phyloP scores from a whole-genome alignment of 1,140 invertebrate genomes.

The Ceratina calcarata region DNA sequence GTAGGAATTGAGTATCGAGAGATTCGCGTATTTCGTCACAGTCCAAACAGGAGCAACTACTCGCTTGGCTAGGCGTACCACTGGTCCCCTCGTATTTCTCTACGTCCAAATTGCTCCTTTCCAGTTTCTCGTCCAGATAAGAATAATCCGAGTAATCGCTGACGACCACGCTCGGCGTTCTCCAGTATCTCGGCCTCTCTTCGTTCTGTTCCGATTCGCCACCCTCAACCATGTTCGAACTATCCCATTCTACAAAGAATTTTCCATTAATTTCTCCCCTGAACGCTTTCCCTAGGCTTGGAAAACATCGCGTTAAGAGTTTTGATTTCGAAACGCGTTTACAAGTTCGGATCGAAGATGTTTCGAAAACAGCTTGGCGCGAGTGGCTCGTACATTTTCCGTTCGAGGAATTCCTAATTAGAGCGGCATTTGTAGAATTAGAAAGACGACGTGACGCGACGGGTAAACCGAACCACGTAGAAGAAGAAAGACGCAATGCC shows the following conservation, averaged over 20 bases:
- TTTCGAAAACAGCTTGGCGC: no score
- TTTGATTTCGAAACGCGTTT: neutral
- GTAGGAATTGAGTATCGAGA: conserved; percentile 57
- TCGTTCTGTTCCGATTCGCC: conserved; percentile 79
- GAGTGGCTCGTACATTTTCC: neutral
- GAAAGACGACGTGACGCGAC: neutral
- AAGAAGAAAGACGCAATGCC: neutral
- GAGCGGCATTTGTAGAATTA: neutral
- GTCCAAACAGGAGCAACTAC: conserved; percentile 76
- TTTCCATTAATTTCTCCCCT: neutral
- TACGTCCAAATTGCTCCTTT: conserved; percentile 71
- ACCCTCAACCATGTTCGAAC: conserved; percentile 69
- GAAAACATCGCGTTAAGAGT: no score
- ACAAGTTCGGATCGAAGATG: no score
- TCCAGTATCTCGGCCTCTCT: conserved; percentile 82
- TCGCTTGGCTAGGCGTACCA: conserved; percentile 70
- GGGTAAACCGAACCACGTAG: neutral
- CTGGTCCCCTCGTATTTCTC: conserved; percentile 71
- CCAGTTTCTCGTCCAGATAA: conserved; percentile 74
- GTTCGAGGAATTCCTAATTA: neutral
- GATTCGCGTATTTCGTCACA: conserved; percentile 73
- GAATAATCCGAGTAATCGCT: conserved; percentile 90
- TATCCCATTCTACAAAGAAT: conserved; percentile 68
- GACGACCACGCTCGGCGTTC: conserved; percentile 90
- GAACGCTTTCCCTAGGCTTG: neutral